Conservation (phyloP, 2,797 vertebrate species). For the Merluccius polli region DNA sequence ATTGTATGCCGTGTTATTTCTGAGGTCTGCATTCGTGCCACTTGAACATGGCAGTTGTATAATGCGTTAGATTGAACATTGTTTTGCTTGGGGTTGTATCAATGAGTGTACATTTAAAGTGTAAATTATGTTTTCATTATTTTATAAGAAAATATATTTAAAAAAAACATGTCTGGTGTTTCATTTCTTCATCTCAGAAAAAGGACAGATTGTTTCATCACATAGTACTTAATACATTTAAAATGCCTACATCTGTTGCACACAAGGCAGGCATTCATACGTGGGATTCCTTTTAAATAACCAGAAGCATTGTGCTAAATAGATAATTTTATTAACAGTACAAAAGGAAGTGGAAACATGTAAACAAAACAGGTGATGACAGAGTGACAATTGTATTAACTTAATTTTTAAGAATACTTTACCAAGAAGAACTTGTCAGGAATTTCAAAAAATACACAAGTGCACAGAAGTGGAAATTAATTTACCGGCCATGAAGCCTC, state of each 20-base stretch:
- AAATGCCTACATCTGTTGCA: too few relatives aligned
- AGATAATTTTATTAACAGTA: not conserved
- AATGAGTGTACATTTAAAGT: conserved; percentile 80
- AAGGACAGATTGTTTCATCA: not conserved
- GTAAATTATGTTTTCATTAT: conserved; percentile 86
- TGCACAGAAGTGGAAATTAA: not conserved
- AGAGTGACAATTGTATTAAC: too few relatives aligned
- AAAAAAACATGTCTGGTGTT: conserved; percentile 50
- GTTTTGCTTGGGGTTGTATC: conserved; percentile 67
- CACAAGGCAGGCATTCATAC: too few relatives aligned
- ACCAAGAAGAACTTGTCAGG: not conserved
- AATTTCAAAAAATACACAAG: not conserved
- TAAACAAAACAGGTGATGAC: not conserved
- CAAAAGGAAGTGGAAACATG: not conserved
- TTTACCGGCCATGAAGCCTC: not conserved
- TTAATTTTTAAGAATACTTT: not conserved
- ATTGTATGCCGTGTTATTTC: conserved; percentile 53
- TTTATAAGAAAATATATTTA: conserved; percentile 76
- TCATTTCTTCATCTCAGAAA: not conserved
- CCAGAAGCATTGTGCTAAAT: not conserved
- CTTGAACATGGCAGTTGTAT: conserved; percentile 41
- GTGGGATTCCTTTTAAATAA: not conserved
- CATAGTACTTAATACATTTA: too few relatives aligned
- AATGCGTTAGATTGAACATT: conserved; percentile 40
- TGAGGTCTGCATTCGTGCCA: conserved; percentile 47